Evolutionary conservation across 2,888 invertebrate species (phyloP), one percentile per base, ranked within the genome.

Genomic region (Fragum sueziense): DNA sequence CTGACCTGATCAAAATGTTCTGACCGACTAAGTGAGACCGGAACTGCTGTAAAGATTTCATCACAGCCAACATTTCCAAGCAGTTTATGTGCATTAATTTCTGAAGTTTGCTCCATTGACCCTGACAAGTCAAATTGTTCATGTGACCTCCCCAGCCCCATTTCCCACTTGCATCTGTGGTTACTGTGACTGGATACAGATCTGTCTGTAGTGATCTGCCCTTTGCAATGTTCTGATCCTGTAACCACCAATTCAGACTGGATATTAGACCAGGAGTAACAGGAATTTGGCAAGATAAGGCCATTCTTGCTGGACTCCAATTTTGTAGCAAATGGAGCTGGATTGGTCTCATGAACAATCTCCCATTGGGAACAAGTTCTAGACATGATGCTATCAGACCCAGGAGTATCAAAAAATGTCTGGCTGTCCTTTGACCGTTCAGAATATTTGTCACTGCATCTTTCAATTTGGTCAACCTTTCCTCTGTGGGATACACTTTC

Each of bases 281-380:
- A 11, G 41, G 62, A 9, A 77, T 31, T 20, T 62, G 0, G 6
- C 1, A 0, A 27, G 68, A 34, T 1, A 80, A 20, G 22, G 11
- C 20, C 76, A 80, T 80, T 65, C 70, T 73, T 0, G 25, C 3
- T 37, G 80, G 76, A 61, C 68, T 77, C 71, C 73, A 80, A 31
- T 57, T 62, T n/a, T 69, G 71, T 3, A 71, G 41, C 25, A 71
- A 52, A 75, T 79, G 79, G 1, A 79, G 68, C 33, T 82, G 76
- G n/a, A 82, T 70, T 31, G 77, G 74, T 71, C 74, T 62, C 76
- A 80, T 80, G 70, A 75, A 75, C 62, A 81, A 69, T n/a, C 78
- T 52, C 25, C 78, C 81, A 78, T 77, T 75, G 33, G 81, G 81
- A 52, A 81, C 74, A 2, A 81, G n/a, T 22, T 81, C 81, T 29